Evolutionary conservation across 2,113 vertebrate species (phyloP), one percentile per base, ranked within the genome.

Genomic region (Podarcis raffonei): DNA sequence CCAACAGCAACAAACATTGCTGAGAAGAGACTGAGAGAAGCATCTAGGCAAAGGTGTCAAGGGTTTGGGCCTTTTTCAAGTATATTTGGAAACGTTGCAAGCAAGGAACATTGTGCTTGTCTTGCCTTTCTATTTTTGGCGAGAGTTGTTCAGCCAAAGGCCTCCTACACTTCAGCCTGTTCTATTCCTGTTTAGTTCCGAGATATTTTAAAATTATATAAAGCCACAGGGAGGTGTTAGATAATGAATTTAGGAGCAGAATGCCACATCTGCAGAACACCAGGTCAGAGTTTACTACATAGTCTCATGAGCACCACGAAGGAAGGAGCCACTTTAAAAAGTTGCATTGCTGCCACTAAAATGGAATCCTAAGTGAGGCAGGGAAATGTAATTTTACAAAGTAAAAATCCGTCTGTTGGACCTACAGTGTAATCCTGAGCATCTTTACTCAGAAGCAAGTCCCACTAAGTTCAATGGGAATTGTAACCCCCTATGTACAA

Each of bases 111-210:
- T 59, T 89, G 81, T 0, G 0, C 25, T 86, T 72, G 62, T 12
- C 65, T 89, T 83, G n/a, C 27, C 74, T 89, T 89, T 77, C 87
- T 89, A 89, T 89, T 89, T 87, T 90, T 83, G 4, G 12, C 3
- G 80, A 3, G 18, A 48, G 18, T 42, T 66, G 87, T 66, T 7
- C 72, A 78, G 48, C 66, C 20, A 27, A 66, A 3, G 12, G 32
- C 79, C 30, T 30, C 79, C 85, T 65, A 69, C 2, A 66, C 1
- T 5, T 6, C 69, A 81, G 57, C 65, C 1, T 23, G 1, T 78
- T 83, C 65, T 87, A 83, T 87, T 30, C 92, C 83, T 87, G 84
- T 62, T 86, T 32, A 81, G 71, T 69, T 25, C 68, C 83, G 87
- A 84, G 68, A 23, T 78, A 35, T 90, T 86, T 90, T 79, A 85